Percentiles rank a stretch among this genome's conserved stretches.
Conservation (phyloP, 2,888 invertebrate species). For the Escarpia spicata region DNA sequence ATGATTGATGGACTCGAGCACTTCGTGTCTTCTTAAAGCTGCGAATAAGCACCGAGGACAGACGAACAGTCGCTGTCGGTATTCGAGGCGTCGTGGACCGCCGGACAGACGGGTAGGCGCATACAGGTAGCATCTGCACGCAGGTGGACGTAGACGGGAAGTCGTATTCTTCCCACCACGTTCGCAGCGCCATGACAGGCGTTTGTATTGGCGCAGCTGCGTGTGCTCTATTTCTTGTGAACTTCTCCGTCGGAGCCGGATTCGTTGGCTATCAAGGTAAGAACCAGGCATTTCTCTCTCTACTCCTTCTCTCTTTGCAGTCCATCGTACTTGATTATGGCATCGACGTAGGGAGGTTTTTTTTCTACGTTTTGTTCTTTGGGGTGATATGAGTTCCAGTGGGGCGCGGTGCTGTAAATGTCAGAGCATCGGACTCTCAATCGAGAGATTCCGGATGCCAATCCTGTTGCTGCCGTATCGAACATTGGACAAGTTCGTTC, state of each 20-base stretch:
- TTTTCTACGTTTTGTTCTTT: no score
- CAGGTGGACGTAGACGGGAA: background rate
- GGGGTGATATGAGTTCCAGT: no score
- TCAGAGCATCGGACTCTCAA: no score
- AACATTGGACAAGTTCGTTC: no score
- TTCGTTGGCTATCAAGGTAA: background rate
- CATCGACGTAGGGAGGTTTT: no score
- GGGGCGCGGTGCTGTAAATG: no score
- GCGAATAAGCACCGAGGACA: background rate
- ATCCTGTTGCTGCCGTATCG: no score
- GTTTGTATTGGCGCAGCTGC: background rate
- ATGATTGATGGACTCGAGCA: background rate
- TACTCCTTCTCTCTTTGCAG: no score
- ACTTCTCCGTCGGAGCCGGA: background rate
- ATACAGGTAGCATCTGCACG: background rate
- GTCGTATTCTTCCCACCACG: background rate
- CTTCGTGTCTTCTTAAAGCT: background rate
- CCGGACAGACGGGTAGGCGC: background rate
- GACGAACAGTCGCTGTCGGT: background rate
- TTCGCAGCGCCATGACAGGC: background rate
- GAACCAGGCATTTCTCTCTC: background rate
- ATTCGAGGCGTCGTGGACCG: background rate
- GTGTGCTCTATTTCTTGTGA: background rate
- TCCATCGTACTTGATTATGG: no score
- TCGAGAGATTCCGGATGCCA: no score